Evolutionary conservation across 2,113 vertebrate species (phyloP).

Genomic region (Camelus dromedarius): DNA sequence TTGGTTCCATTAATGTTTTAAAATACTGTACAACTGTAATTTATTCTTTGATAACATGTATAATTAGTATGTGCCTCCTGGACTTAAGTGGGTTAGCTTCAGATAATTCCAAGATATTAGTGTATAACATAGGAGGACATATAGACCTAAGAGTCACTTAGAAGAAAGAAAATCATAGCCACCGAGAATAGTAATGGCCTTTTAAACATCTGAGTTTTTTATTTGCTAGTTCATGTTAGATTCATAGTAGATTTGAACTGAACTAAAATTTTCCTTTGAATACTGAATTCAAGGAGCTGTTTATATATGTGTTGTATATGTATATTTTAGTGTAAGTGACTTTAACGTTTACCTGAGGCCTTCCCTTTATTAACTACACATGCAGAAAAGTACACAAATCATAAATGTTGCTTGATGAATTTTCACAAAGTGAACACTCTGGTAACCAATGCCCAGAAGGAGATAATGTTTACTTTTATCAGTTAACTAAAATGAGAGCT

Average conservation of each 20-base stretch:
- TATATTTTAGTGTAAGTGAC: not conserved
- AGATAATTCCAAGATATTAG: conserved; percentile 7
- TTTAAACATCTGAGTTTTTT: not conserved
- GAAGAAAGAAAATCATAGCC: not conserved
- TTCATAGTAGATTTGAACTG: conserved; percentile 25
- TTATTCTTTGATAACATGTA: not conserved
- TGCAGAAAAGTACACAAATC: not conserved
- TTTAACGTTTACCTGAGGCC: not conserved
- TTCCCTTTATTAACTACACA: not conserved
- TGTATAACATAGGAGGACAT: not conserved
- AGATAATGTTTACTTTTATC: not conserved
- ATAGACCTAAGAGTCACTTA: not conserved
- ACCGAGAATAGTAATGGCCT: not conserved
- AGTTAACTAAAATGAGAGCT: not conserved
- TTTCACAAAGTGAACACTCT: not conserved
- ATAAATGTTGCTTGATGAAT: not conserved
- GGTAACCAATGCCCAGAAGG: not conserved
- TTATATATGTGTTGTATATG: not conserved
- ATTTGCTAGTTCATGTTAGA: not conserved
- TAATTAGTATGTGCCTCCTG: not conserved
- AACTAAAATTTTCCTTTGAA: conserved; percentile 43
- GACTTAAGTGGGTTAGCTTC: not conserved
- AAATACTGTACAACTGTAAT: not conserved
- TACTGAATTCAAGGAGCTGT: not conserved
- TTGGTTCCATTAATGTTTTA: not conserved